phyloP scores from a whole-genome alignment of 2,888 invertebrate genomes.

The Ectropis crepuscularia region DNA sequence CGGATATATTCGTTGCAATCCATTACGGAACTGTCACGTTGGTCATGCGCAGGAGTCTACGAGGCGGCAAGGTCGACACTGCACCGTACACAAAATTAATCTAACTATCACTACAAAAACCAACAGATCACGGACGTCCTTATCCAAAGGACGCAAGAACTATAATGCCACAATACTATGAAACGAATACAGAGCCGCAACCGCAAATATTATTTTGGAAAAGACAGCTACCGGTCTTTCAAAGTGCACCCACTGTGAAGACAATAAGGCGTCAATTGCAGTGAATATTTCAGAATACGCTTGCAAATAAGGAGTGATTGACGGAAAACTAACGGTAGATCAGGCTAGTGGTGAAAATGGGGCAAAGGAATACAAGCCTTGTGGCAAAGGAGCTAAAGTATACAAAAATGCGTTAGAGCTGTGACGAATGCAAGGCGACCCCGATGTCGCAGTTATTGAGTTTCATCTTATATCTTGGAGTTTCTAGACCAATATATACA shows the following conservation, averaged over 20 bases:
- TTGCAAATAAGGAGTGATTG: slow-evolving; percentile 63
- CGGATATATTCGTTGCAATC: slow-evolving; percentile 63
- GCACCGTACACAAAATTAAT: slow-evolving; percentile 58
- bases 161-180: slow-evolving; percentile 44
- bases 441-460: slow-evolving; percentile 59
- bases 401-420: slow-evolving; percentile 43
- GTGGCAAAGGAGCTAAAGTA: slow-evolving; percentile 40
- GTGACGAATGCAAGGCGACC: slow-evolving; percentile 71
- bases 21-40: slow-evolving; percentile 70
- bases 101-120: slow-evolving; percentile 46
- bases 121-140: slow-evolving; percentile 46
- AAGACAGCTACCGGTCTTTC: slow-evolving; percentile 39
- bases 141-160: slow-evolving; percentile 56
- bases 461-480: slow-evolving; percentile 56
- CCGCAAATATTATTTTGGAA: slow-evolving; percentile 50
- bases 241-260: slow-evolving; percentile 50
- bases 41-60: slow-evolving; percentile 71
- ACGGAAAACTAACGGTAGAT: slow-evolving; percentile 65
- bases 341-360: slow-evolving; percentile 52
- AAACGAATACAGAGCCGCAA: slow-evolving; percentile 44
- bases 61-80: slow-evolving; percentile 73
- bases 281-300: slow-evolving; percentile 43
- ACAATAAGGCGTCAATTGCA: slow-evolving; percentile 55
- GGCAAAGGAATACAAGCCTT: slow-evolving; percentile 60
- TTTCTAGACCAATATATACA: slow-evolving; percentile 43